Evolutionary conservation across 2,113 vertebrate species (phyloP), one percentile per base, ranked within the genome.

Genomic region (Gymnocephalus cernua): DNA sequence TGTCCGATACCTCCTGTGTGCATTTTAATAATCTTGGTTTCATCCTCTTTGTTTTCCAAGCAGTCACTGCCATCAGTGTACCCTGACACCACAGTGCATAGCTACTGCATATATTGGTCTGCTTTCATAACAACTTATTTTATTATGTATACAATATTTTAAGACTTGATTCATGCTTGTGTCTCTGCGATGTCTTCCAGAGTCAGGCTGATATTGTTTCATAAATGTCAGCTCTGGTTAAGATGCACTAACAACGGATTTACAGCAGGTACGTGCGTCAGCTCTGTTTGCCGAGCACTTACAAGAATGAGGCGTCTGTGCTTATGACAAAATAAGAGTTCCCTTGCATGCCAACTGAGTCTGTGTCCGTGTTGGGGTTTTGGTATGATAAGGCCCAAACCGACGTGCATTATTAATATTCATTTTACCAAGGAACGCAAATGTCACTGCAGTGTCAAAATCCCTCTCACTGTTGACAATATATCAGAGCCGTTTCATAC

Each of bases 201-300:
- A 77, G 13, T 73, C 21, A 9, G 62, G 47, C 47, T 56, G 76
- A 45, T 74, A 23, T 54, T 48, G 50, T 41, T 44, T 57, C 19
- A 56, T 15, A 80, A 41, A 29, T 61, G 69, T 81, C 77, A 78
- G 69, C 35, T 72, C 3, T 29, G 48, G 23, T 87, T 83, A 19
- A 45, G 35, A 16, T 25, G 14, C 53, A 67, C 21, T 0, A 51
- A 68, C 32, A 70, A 47, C 38, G 66, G 4, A 54, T 15, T 32
- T 45, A 29, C 7, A 14, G n/a, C 29, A 16, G 13, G 48, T 76
- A 25, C 71, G 59, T 21, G 21, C 27, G 32, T 67, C 38, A 51
- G 64, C 63, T 16, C 50, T 16, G 41, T 62, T 72, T 77, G 16
- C 13, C 16, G 27, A 73, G 50, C 14, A n/a, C 12, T 45, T 18